A percentile compares a stretch with the other conserved stretches of the same genome.
phyloP scores from a whole-genome alignment of 2,888 invertebrate genomes.

The Ophioninae sp. region DNA sequence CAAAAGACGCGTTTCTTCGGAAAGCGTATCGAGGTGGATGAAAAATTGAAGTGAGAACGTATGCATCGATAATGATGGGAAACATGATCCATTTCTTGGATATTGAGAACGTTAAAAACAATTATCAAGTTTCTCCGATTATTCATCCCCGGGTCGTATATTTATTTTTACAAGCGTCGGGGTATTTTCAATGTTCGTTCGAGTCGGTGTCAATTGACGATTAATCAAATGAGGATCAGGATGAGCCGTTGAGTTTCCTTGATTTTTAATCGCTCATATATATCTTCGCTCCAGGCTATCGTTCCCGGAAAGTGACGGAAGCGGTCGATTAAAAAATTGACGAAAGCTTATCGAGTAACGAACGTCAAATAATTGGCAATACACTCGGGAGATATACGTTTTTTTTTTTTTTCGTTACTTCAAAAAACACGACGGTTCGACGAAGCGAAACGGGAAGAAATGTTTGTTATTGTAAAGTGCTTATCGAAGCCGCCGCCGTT shows the following conservation, averaged over 20 bases:
- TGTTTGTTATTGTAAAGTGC: conserved; percentile 11
- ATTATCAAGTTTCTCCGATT: background rate
- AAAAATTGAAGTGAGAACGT: no score
- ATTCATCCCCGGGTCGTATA: background rate
- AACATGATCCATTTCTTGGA: no score
- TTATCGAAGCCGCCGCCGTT: conserved; percentile 7
- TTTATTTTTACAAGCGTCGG: background rate
- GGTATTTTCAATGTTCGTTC: background rate
- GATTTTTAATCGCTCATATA: background rate
- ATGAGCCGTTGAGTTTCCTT: background rate
- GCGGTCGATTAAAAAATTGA: background rate
- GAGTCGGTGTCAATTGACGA: background rate
- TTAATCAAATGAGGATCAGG: no score
- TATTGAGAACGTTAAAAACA: background rate
- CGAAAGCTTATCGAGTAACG: background rate
- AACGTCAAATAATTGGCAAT: background rate
- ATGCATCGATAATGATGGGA: background rate
- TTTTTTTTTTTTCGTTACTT: background rate
- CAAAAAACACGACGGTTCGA: background rate
- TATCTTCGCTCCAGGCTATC: background rate
- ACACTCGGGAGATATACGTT: background rate
- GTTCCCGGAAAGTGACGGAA: background rate
- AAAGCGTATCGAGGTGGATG: no score
- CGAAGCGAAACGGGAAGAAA: background rate
- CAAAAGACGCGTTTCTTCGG: no score